Base-by-base conservation (phyloP, 1,140 invertebrate genomes). In the Cataglyphis hispanica region DNA sequence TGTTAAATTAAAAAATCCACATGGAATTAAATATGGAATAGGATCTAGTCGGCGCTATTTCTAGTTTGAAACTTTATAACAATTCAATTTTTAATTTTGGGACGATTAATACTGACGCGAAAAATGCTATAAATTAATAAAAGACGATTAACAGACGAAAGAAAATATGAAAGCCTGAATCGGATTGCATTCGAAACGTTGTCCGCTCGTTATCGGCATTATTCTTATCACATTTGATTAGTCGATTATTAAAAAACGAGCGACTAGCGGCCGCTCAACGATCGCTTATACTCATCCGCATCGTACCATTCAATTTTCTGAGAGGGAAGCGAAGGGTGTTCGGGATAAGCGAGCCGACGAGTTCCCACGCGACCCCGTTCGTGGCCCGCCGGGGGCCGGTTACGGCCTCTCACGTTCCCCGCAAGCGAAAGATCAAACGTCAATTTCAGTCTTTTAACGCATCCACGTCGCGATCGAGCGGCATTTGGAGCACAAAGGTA, bases 281-380 rank as follows among this genome's bases (percentile, higher is more conserved):
- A 90, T 91, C 86, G 87, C 69, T 86, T 87, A 85, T 86, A 69
- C 66, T 89, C 74, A 70, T 85, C 74, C 85, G 27, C 84, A 27
- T 83, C 78, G 81, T 89, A 91, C 76, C 87, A 85, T 92, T 93
- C 88, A 92, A 92, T 92, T 93, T 91, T 89, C 86, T 87, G 72
- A 37, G 85, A 64, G 64, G 67, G 46, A 67, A 78, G 74, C 31
- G 77, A 78, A 66, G 76, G 56, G 34, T 37, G 69, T 61, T 19
- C 53, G 75, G 37, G 19, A 50, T 72, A 80, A 85, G 66, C 75
- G 25, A 67, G 53, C 75, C 74, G 56, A 53, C 70, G 61, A 58
- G 89, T 92, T 92, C 89, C 90, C 90, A 92, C 88, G 90, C 87
- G 89, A 86, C 81, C 53, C 81, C 53, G 22, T 86, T 86, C 75